Conservation (phyloP, 2,113 vertebrate species). For the Anas platyrhynchos region DNA sequence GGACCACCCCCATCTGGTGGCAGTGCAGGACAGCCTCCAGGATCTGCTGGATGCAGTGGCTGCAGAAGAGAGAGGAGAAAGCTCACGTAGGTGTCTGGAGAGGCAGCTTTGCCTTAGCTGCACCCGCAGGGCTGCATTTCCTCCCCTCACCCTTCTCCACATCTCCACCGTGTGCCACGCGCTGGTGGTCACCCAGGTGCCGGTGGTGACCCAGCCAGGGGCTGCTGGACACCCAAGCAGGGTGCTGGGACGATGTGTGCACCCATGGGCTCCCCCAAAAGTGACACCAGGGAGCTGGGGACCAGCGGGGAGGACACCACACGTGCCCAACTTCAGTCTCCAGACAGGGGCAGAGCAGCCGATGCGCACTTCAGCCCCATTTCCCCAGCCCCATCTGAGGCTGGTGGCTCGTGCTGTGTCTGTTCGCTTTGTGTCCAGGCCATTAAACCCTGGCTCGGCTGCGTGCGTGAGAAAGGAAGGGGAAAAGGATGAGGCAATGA, state of each 20-base stretch:
- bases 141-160: not conserved
- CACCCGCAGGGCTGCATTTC: not conserved
- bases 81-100: not conserved
- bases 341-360: not conserved
- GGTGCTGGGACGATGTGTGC: not conserved
- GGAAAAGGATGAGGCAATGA: not conserved
- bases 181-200: not conserved
- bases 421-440: not conserved
- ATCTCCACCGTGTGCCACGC: not conserved
- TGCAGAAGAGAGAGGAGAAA: not conserved
- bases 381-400: not conserved
- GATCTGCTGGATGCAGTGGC: conserved; percentile 77
- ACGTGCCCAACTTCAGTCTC: not conserved
- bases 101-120: not conserved
- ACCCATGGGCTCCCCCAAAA: not conserved
- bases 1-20: conserved; percentile 90
- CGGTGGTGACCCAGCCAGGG: not conserved
- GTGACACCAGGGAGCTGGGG: not conserved
- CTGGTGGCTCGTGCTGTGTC: not conserved
- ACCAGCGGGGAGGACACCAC: not conserved
- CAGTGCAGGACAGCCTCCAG: conserved; percentile 87
- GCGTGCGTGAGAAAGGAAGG: not conserved
- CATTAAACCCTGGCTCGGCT: conserved; percentile 26
- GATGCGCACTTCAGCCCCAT: not conserved
- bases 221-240: not conserved